Conservation (phyloP, 2,888 invertebrate genomes). For the Stenchaetothrips biformis region DNA sequence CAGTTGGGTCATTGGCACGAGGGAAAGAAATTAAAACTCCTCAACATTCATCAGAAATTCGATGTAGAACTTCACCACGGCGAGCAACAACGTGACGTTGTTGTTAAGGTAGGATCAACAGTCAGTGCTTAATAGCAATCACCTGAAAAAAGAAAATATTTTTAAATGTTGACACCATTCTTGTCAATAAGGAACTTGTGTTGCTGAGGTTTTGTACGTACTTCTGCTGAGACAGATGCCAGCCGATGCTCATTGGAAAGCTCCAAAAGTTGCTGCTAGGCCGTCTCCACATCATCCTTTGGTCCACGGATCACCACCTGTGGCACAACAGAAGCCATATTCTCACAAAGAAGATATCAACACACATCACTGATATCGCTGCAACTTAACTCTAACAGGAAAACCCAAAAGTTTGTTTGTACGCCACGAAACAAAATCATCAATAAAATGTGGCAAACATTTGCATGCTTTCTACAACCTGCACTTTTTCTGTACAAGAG, state of each 20-base stretch:
- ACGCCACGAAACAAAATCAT: background rate
- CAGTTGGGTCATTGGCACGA: constrained; percentile 67
- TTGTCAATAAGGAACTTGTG: constrained; percentile 97
- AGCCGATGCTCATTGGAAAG: constrained; percentile 83
- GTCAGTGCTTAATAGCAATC: constrained; percentile 85
- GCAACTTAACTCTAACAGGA: too few relatives aligned
- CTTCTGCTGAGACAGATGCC: constrained; percentile 78
- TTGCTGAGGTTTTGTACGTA: constrained; percentile 89
- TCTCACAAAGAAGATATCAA: too few relatives aligned
- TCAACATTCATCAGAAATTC: constrained; percentile 89
- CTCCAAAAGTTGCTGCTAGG: constrained; percentile 75
- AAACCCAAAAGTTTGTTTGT: too few relatives aligned
- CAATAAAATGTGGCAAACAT: background rate
- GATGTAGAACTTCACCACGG: constrained; percentile 83
- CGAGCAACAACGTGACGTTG: constrained; percentile 93
- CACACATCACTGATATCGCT: too few relatives aligned
- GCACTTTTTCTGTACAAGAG: background rate
- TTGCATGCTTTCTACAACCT: background rate
- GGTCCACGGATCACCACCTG: constrained; percentile 81
- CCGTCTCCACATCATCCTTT: constrained; percentile 90
- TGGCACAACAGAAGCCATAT: background rate
- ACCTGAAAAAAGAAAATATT: constrained; percentile 42
- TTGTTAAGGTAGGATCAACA: constrained; percentile 84
- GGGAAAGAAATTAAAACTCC: constrained; percentile 97
- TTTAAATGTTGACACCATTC: constrained; percentile 66